Evolutionary conservation across 1,140 invertebrate species (phyloP).

Genomic region (Neuroterus valhalla): DNA sequence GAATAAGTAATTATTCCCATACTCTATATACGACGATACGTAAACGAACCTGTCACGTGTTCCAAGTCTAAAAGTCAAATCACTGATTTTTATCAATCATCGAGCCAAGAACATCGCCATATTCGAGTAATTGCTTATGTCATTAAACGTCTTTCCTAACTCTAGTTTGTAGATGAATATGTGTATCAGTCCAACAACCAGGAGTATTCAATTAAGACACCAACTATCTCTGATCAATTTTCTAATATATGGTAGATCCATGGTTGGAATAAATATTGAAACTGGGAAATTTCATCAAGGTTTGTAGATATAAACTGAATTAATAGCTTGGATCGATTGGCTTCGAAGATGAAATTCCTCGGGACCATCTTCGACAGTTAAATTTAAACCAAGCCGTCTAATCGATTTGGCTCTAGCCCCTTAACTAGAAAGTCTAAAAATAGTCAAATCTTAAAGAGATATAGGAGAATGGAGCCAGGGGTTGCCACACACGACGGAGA

Average conservation of each 20-base stretch:
- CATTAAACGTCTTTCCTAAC: conserved; percentile 10
- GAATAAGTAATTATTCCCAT: conserved; percentile 54
- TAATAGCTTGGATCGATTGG: background rate
- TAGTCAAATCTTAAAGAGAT: conserved; percentile 24
- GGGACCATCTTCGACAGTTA: conserved; percentile 53
- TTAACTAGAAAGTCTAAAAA: conserved; percentile 59
- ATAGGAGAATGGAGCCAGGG: background rate
- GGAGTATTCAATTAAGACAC: conserved; percentile 27
- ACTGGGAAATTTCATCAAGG: no score
- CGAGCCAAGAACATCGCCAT: background rate
- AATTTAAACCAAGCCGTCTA: conserved; percentile 64
- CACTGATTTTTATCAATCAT: background rate
- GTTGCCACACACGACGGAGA: conserved; percentile 6
- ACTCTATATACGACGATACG: conserved; percentile 28
- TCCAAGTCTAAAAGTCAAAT: conserved; percentile 5
- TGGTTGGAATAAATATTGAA: background rate
- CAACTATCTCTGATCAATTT: background rate
- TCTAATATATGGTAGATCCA: conserved; percentile 2
- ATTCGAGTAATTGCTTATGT: background rate
- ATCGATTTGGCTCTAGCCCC: conserved; percentile 64
- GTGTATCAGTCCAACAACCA: background rate
- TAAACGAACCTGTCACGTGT: conserved; percentile 14
- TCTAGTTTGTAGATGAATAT: background rate
- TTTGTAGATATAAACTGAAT: no score
- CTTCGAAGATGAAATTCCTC: background rate